These are phyloP conservation scores for Micoletzkya japonica DNA, from an alignment of 2,888 invertebrate species.

Conservation along the genomic window DNA sequence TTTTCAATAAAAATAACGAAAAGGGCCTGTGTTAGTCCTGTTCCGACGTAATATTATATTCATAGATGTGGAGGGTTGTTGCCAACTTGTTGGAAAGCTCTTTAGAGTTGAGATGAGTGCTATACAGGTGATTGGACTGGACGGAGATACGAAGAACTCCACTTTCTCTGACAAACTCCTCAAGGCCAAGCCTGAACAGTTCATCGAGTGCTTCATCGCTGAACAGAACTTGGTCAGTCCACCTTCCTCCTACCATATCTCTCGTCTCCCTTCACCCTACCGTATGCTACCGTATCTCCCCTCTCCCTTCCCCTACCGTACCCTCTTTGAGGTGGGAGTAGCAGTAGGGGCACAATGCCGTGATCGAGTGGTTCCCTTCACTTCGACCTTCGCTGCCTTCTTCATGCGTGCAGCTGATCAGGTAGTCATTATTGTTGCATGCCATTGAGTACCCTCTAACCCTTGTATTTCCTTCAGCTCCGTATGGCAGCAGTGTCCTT, in stretches of 20 bases:
- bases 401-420: slow-evolving; percentile 88
- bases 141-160: slow-evolving; percentile 98
- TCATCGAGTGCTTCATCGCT: slow-evolving; percentile 97
- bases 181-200: slow-evolving; percentile 75
- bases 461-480: slow-evolving; percentile 74
- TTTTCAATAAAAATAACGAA: too few species aligned
- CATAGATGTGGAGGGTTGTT: background rate
- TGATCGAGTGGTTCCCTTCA: slow-evolving; percentile 88
- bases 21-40: too few species aligned
- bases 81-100: too few species aligned
- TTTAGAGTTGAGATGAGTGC: background rate
- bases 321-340: slow-evolving; percentile 78
- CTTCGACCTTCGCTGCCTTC: slow-evolving; percentile 94
- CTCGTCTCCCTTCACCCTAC: too few species aligned
- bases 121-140: slow-evolving; percentile 81
- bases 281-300: too few species aligned
- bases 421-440: background rate
- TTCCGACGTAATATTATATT: background rate
- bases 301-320: too few species aligned
- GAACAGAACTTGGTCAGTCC: slow-evolving; percentile 82
- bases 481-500: slow-evolving; percentile 99
- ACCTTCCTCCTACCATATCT: background rate
- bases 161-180: slow-evolving; percentile 92
- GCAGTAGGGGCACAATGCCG: slow-evolving; percentile 92
- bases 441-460: background rate